Evolutionary conservation across 1,140 invertebrate species (phyloP).

Genomic region (Heliconius hermathena): DNA sequence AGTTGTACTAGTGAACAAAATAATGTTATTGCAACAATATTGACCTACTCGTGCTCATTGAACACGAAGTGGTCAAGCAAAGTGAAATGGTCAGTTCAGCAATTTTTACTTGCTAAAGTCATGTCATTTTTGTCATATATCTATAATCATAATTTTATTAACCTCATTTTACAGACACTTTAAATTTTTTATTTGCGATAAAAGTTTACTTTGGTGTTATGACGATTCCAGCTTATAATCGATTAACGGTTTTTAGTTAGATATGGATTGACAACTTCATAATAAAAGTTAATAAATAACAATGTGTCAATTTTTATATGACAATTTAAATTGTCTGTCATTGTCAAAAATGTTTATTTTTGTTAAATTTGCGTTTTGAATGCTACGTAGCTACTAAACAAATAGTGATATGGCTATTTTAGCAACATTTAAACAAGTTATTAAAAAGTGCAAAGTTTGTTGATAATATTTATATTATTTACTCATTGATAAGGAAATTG

Average conservation of each 20-base stretch:
- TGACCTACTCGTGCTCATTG: conserved; percentile 4
- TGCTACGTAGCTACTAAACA: not conserved
- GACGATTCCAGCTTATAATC: not conserved
- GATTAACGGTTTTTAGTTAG: not conserved
- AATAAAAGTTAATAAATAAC: not conserved
- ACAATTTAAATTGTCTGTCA: not conserved
- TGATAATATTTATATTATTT: not conserved
- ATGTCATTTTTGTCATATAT: not conserved
- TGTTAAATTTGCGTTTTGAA: not conserved
- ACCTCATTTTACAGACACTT: not conserved
- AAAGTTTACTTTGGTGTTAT: not conserved
- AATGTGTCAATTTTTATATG: not conserved
- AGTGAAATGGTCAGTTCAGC: conserved; percentile 28
- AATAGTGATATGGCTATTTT: not conserved
- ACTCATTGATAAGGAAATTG: not conserved
- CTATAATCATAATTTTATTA: not conserved
- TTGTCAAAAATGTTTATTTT: conserved; percentile 8
- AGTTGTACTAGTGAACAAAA: conserved; percentile 23
- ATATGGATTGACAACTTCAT: not conserved
- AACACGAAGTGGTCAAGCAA: conserved; percentile 24
- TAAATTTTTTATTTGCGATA: not conserved
- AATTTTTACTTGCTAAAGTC: not conserved
- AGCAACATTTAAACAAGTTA: not conserved
- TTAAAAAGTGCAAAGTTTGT: conserved; percentile 1
- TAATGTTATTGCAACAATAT: conserved; percentile 15